Percentiles rank a stretch among this genome's conserved stretches.
Conservation (phyloP, 2,797 vertebrate genomes). For the Orientallactaga sibirica region DNA sequence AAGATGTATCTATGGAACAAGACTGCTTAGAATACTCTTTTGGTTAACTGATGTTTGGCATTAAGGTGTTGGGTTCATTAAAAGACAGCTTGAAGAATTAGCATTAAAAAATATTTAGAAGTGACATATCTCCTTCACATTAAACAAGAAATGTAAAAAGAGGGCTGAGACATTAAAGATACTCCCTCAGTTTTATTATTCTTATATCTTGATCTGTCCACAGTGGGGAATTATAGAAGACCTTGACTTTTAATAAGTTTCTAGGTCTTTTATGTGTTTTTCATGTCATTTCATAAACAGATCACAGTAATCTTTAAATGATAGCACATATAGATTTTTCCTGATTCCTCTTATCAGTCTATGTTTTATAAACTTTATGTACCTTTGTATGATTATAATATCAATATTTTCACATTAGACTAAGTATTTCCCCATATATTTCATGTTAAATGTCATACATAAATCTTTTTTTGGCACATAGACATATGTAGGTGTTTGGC, state of each 20-base stretch:
- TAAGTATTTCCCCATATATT: background rate
- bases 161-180: too few species aligned
- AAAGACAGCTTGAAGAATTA: too few species aligned
- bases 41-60: too few species aligned
- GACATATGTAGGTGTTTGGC: background rate
- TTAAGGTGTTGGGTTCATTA: too few species aligned
- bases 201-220: background rate
- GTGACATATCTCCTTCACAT: too few species aligned
- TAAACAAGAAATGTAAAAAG: too few species aligned
- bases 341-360: background rate
- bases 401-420: background rate
- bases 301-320: background rate
- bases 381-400: background rate
- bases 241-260: background rate
- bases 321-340: background rate
- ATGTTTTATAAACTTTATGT: background rate
- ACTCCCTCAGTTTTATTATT: background rate
- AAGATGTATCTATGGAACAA: too few species aligned
- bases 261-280: background rate
- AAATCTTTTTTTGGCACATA: background rate
- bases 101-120: too few species aligned
- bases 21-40: too few species aligned
- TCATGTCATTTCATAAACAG: background rate
- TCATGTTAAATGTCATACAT: background rate
- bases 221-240: background rate